Conservation (phyloP, 2,797 vertebrate genomes). For the Octomys mimax region DNA sequence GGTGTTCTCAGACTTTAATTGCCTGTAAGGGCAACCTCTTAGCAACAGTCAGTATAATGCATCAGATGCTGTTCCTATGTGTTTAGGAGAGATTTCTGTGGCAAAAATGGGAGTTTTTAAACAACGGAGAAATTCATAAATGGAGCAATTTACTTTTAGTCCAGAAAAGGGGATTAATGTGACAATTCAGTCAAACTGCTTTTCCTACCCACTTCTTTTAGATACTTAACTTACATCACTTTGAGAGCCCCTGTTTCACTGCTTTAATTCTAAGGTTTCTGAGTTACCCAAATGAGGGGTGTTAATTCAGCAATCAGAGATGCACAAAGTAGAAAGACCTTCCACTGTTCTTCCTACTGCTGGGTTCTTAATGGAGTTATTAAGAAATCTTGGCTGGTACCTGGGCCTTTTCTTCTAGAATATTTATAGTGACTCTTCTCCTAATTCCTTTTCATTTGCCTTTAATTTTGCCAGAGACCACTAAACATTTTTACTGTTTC, state of each 20-base stretch:
- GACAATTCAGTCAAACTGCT: background rate
- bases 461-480: background rate
- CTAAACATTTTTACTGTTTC: background rate
- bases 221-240: background rate
- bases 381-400: background rate
- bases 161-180: background rate
- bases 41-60: background rate
- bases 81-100: background rate
- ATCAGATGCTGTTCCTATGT: background rate
- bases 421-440: background rate
- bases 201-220: background rate
- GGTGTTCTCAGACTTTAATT: rapidly evolving
- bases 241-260: background rate
- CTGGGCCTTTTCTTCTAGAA: background rate
- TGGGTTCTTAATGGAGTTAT: background rate
- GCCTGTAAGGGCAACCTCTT: background rate
- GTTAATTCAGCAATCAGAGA: background rate
- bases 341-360: background rate
- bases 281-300: background rate
- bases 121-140: background rate
- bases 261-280: constrained; percentile 45
- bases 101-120: background rate
- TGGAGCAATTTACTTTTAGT: background rate
- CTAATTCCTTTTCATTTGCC: background rate
- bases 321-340: background rate